phyloP scores from a whole-genome alignment of 2,113 vertebrate species.

The Pristiophorus japonicus region DNA sequence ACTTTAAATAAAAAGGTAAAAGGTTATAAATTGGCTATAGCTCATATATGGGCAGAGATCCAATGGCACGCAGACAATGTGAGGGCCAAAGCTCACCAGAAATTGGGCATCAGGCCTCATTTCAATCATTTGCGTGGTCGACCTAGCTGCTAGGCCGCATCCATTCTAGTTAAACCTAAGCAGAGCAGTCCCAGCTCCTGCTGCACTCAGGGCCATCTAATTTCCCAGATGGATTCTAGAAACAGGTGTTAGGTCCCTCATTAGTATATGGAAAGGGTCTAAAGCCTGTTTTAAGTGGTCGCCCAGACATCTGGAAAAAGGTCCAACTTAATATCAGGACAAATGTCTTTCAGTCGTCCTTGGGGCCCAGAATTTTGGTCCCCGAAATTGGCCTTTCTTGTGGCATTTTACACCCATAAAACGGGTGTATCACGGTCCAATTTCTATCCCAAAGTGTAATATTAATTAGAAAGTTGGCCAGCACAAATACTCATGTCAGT shows the following conservation, averaged over 20 bases:
- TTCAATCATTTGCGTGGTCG: neutral
- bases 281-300: neutral
- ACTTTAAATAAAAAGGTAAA: slow-evolving; percentile 13
- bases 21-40: neutral
- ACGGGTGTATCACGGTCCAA: too few species aligned
- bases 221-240: neutral
- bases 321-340: neutral
- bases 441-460: too few species aligned
- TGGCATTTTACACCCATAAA: too few species aligned
- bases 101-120: neutral
- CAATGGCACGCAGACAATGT: neutral
- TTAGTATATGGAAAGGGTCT: neutral
- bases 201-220: neutral
- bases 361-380: neutral
- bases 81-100: neutral
- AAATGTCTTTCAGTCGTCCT: neutral
- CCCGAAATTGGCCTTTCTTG: neutral
- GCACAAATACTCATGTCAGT: too few species aligned
- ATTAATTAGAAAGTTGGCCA: too few species aligned
- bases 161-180: neutral
- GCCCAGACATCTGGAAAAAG: too few species aligned
- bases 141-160: neutral
- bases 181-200: neutral
- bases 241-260: neutral
- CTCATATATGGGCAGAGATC: neutral